A percentile compares a stretch with the other conserved stretches of the same genome.
phyloP scores from a whole-genome alignment of 2,888 invertebrate genomes.

The Heliconius charithonia region DNA sequence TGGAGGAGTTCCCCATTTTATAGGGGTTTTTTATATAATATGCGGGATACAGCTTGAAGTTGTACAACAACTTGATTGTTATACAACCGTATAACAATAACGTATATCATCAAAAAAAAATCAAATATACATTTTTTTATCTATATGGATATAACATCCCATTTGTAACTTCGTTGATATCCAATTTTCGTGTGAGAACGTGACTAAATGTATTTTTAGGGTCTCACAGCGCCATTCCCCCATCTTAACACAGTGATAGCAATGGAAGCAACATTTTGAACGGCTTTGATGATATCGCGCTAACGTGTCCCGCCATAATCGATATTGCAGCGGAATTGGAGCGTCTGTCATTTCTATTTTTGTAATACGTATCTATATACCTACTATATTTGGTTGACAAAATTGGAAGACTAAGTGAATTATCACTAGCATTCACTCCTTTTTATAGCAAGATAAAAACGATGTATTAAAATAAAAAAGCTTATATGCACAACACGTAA shows the following conservation, averaged over 20 bases:
- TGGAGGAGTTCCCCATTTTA: background rate
- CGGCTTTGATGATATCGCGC: conserved; percentile 72
- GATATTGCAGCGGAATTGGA: conserved; percentile 53
- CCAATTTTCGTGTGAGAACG: conserved; percentile 49
- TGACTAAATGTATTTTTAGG: conserved; percentile 46
- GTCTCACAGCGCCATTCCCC: conserved; percentile 36
- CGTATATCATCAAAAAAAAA: background rate
- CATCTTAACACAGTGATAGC: conserved; percentile 40
- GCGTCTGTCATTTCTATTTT: conserved; percentile 25
- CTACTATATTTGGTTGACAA: conserved; percentile 4
- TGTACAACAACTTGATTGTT: background rate
- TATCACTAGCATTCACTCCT: background rate
- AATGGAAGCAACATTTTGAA: conserved; percentile 52
- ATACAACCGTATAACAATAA: background rate
- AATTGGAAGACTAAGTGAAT: background rate
- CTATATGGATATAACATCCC: conserved; percentile 7
- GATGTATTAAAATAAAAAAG: background rate
- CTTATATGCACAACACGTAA: background rate
- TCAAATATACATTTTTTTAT: conserved; percentile 1
- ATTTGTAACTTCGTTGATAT: conserved; percentile 59
- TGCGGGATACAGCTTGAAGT: too few species aligned
- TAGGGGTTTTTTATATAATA: background rate
- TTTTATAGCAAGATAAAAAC: background rate
- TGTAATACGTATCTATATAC: background rate
- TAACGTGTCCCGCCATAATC: conserved; percentile 69